Conservation (phyloP, 2,113 vertebrate genomes). For the Hippocampus guttulatus region DNA sequence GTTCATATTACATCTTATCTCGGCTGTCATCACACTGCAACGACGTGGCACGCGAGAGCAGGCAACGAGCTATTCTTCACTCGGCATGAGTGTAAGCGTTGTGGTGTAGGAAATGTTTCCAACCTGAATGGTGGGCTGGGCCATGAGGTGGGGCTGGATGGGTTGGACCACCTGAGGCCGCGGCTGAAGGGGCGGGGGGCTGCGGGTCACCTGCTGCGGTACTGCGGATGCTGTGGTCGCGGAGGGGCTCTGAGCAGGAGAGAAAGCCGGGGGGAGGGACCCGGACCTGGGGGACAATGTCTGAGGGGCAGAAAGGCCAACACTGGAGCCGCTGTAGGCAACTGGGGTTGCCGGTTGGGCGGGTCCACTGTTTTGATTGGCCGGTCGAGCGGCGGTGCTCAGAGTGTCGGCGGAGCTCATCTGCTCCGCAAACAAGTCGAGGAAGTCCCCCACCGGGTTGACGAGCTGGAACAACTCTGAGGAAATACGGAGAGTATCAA, state of each 20-base stretch:
- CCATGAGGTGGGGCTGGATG: conserved; percentile 60
- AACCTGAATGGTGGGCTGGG: conserved; percentile 64
- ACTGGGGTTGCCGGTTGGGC: conserved; percentile 28
- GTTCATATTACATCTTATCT: background rate
- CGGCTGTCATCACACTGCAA: background rate
- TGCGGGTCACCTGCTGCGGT: conserved; percentile 66
- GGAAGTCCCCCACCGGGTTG: conserved; percentile 92
- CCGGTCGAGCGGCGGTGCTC: conserved; percentile 7
- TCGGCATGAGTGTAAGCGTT: background rate
- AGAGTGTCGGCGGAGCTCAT: conserved; percentile 58
- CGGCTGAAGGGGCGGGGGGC: conserved; percentile 81
- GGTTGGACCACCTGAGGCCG: conserved; percentile 72
- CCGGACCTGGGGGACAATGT: conserved; percentile 57
- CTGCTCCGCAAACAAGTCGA: conserved; percentile 89
- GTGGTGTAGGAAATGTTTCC: background rate
- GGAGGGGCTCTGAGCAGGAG: conserved; percentile 58
- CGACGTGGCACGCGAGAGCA: no score
- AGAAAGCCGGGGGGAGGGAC: conserved; percentile 64
- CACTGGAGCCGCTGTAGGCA: conserved; percentile 43
- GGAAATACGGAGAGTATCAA: background rate
- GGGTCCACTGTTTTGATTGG: conserved; percentile 40
- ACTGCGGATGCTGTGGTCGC: conserved; percentile 14
- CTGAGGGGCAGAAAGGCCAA: conserved; percentile 64
- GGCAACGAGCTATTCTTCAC: background rate
- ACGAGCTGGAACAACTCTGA: conserved; percentile 98